Evolutionary conservation across 30 jellyfish, hydroid and myxozoan species (phyloP).

Genomic region (Hydra vulgaris): DNA sequence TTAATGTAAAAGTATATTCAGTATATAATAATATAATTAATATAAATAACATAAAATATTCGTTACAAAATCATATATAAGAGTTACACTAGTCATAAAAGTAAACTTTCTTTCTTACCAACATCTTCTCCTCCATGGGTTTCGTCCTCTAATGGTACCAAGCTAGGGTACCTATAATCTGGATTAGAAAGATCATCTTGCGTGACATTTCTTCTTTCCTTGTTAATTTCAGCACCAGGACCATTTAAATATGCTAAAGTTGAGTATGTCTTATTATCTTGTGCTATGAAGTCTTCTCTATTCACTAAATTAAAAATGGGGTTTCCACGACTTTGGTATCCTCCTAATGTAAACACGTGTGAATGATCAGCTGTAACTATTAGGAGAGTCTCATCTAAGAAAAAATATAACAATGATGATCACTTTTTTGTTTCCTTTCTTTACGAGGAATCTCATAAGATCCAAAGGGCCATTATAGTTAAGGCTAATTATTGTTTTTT

Average conservation of each 20-base stretch:
- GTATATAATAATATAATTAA: no score
- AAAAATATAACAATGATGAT: no score
- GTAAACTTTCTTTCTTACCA: no score
- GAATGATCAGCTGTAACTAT: constrained; percentile 89
- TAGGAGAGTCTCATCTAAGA: constrained; percentile 71
- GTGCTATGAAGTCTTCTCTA: constrained; percentile 8
- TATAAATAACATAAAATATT: no score
- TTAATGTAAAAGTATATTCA: no score
- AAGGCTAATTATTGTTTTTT: no score
- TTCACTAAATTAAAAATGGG: constrained; percentile 64
- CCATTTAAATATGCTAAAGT: constrained; percentile 81
- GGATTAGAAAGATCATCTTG: constrained; percentile 12
- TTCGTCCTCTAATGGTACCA: constrained; percentile 55
- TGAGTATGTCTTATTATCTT: constrained; percentile 42
- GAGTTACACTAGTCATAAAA: no score
- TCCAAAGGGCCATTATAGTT: no score
- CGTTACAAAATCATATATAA: no score
- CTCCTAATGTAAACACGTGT: constrained; percentile 68
- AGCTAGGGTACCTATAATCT: constrained; percentile 46
- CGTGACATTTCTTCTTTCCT: constrained; percentile 39
- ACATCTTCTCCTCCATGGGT: constrained; percentile 94
- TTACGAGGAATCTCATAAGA: no score
- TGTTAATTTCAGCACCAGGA: constrained; percentile 65
- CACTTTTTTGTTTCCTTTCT: no score
- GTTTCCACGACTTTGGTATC: constrained; percentile 66